Percentiles rank a stretch among this genome's conserved stretches.
phyloP scores from a whole-genome alignment of 2,797 vertebrate genomes.

The Potorous gilbertii region DNA sequence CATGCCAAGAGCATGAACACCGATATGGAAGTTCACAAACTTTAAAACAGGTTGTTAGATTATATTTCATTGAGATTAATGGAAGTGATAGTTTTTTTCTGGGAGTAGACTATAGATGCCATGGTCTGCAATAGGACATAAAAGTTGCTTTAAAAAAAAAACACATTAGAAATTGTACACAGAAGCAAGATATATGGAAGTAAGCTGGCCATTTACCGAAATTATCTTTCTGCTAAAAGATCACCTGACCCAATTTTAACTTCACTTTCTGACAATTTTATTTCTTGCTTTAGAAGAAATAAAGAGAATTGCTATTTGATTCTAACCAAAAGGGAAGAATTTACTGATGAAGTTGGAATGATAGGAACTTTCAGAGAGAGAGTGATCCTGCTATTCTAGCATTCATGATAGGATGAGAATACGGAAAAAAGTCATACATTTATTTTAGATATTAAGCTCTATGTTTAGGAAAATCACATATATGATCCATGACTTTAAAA shows the following conservation, averaged over 20 bases:
- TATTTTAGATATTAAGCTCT: background rate
- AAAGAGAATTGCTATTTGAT: background rate
- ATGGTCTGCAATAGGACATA: background rate
- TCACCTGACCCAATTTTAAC: background rate
- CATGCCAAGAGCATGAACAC: background rate
- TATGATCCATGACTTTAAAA: background rate
- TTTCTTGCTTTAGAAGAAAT: background rate
- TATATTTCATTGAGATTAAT: background rate
- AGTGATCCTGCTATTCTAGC: background rate
- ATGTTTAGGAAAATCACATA: background rate
- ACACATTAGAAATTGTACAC: background rate
- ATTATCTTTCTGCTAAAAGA: background rate
- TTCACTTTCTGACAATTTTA: background rate
- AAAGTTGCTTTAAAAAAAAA: background rate
- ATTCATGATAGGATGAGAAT: background rate
- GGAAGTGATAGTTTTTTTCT: background rate
- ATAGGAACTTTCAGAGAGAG: background rate
- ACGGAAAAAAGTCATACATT: background rate
- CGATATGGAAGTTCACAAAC: background rate
- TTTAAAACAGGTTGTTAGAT: background rate
- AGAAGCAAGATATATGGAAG: background rate
- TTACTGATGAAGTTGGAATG: background rate
- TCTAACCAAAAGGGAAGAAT: background rate
- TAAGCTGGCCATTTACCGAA: background rate
- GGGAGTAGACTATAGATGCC: background rate